Base-by-base conservation (phyloP, 2,113 vertebrate genomes). In the Camelus dromedarius region DNA sequence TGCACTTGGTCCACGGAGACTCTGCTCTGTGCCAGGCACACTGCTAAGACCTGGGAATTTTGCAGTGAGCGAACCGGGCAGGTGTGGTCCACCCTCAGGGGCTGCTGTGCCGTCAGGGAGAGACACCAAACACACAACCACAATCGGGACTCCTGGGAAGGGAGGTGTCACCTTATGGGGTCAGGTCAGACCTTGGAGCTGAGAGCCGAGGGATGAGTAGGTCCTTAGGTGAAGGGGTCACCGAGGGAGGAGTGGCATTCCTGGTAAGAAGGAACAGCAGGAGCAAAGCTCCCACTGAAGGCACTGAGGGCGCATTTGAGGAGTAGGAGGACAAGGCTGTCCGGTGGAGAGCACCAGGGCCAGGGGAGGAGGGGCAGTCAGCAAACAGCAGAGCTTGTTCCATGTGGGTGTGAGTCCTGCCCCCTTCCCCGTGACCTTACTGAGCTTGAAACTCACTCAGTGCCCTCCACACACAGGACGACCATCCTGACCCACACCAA, bases 341-440 rank as follows among this genome's bases (percentile, higher is more conserved):
- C 28, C 3, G 13, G 58, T 0, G 14, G 89, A 52, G 18, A 26
- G 35, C 0, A 0, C 4, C 11, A 8, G 42, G 46, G 35, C 26
- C 16, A 13, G 50, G 2, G n/a, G 32, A 32, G 35, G 32, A 30
- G 56, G 73, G 24, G 16, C 30, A 0, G 26, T 12, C 16, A 7
- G 3, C 16, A 26, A 85, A 58, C 50, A 4, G 0, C 35, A 28
- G 52, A 0, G 0, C 4, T 30, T 6, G 0, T 64, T 54, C 16
- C 1, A 58, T 18, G 11, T 1, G 13, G 9, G 2, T 2, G 12
- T 32, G 58, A 69, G 20, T 35, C 30, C 50, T 54, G 30, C 52
- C 72, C 54, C 32, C n/a, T 35, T 16, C 48, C 58, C 42, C 4
- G 0, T 5, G 24, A 26, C 54, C 48, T 52, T 42, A 15, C n/a